A percentile compares a stretch with the other conserved stretches of the same genome.
Evolutionary conservation across 2,113 vertebrate species (phyloP).

Genomic region (Mastomys natalensis): DNA sequence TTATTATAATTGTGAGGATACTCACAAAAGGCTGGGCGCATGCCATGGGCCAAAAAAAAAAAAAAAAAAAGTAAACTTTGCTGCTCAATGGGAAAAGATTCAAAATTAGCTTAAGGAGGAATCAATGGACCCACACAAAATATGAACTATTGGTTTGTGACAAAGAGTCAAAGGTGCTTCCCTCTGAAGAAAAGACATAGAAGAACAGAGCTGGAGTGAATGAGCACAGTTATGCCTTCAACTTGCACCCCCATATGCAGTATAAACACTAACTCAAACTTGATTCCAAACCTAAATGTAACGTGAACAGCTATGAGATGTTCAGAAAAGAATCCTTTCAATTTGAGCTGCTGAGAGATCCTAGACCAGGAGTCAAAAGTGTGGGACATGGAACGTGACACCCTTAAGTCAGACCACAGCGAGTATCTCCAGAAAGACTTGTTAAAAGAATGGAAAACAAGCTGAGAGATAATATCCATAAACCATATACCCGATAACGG

Average conservation of each 20-base stretch:
- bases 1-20: not conserved
- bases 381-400: not conserved
- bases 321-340: slow-evolving; percentile 1
- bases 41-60: not conserved
- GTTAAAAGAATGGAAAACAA: slow-evolving; percentile 10
- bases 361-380: not conserved
- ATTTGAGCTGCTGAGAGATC: not conserved
- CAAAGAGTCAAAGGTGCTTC: not conserved
- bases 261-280: not conserved
- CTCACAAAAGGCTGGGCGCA: not conserved
- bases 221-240: not conserved
- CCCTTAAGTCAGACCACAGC: not conserved
- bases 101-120: not conserved
- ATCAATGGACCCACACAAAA: not conserved
- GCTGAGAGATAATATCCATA: not conserved
- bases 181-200: not conserved
- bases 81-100: not conserved
- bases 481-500: slow-evolving; percentile 17
- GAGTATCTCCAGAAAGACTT: not conserved
- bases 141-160: not conserved
- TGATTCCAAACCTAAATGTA: slow-evolving; percentile 15
- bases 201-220: not conserved
- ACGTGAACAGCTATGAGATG: not conserved
- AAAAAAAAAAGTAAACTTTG: not conserved
- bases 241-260: not conserved